Evolutionary conservation across 92 coral and sea anemone genomes (phyloP), one percentile per base, ranked within the genome.

Genomic region (Phenganax subtilis): DNA sequence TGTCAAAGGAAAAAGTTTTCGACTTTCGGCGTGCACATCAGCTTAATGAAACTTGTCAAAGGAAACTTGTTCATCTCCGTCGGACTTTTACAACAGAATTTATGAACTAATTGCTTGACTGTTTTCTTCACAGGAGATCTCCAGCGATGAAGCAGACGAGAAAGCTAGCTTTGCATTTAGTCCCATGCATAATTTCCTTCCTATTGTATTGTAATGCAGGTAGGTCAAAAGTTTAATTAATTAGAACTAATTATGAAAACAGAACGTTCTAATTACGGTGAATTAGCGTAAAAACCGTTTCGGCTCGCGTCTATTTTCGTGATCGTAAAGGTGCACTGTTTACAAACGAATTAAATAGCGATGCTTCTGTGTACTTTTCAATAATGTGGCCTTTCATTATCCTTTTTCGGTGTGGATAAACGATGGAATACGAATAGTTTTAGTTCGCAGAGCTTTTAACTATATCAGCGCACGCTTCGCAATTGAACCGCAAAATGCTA

Each of bases 211-310:
- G 53, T 6, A 68, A 12, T 12, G 73, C 10, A 68, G 73, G 73
- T 68, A 10, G 53, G 53, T 68, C 73, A 68, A 28, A 68, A 68
- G 73, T 30, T 53, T 37, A 37, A 28, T 10, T 68, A 30, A 37
- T 30, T 68, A 29, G 16, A 68, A 27, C 47, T 55, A 55, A 75
- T 75, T 75, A 55, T 51, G 51, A 54, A 75, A 75, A 75, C 80
- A 75, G 66, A 55, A 37, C 60, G 25, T 55, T 54, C 47, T 55
- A 75, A 75, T 75, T 75, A 55, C 17, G 16, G 57, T 57, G 63
- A 75, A 75, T 75, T 75, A 75, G 57, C 80, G 53, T 20, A 31
- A 75, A 37, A 75, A 75, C 80, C 64, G 28, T 75, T 55, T 28
- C 47, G 62, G 53, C 73, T 7, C 7, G 53, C 16, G 54, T 68